These are phyloP conservation scores for Magallana gigas DNA, from an alignment of 1,140 invertebrate species.

Conservation along the genomic window DNA sequence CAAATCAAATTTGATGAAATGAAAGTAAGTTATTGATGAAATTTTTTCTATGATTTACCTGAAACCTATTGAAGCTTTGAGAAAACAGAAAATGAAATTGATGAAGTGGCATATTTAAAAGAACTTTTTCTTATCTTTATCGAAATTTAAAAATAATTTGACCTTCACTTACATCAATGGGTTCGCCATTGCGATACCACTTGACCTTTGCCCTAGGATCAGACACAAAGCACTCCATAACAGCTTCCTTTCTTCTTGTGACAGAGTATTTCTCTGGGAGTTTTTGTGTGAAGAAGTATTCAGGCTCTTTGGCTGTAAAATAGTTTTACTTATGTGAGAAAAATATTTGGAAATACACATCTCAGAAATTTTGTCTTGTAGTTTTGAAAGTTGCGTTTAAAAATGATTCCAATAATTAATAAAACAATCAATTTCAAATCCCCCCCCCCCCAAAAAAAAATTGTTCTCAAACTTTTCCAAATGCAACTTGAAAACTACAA, in stretches of 20 bases:
- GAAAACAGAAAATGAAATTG: background rate
- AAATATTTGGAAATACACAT: background rate
- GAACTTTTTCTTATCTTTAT: background rate
- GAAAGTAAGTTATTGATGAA: no score
- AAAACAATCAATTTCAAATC: background rate
- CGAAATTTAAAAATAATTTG: conserved; percentile 28
- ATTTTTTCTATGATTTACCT: background rate
- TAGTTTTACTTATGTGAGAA: background rate
- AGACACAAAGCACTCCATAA: conserved; percentile 95
- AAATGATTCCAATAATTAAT: background rate
- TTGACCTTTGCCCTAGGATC: conserved; percentile 94
- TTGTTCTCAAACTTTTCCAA: background rate
- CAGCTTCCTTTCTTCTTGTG: conserved; percentile 92
- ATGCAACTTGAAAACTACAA: conserved; percentile 21
- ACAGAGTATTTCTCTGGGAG: conserved; percentile 93
- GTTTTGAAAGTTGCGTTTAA: background rate
- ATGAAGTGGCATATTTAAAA: background rate
- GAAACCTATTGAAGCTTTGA: background rate
- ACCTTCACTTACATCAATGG: conserved; percentile 77
- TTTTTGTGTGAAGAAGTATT: conserved; percentile 94
- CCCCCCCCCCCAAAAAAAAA: background rate
- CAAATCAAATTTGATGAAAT: no score
- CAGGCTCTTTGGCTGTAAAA: conserved; percentile 91
- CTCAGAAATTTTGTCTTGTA: background rate
- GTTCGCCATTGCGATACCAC: conserved; percentile 93